Evolutionary conservation across 2,113 vertebrate genomes (phyloP), one percentile per base, ranked within the genome.

Genomic region (Mystacornis crossleyi): DNA sequence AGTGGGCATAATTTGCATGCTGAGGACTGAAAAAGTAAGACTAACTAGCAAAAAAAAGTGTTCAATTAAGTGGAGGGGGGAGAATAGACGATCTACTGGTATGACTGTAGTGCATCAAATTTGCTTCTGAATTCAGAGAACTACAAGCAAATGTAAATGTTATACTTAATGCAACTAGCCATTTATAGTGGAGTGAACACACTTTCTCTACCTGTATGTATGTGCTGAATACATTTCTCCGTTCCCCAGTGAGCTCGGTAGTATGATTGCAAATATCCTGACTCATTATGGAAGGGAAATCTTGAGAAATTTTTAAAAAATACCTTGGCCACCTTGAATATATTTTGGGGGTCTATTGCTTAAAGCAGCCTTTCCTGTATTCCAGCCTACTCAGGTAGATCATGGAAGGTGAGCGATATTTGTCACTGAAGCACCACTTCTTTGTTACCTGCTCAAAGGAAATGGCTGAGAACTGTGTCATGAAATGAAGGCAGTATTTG

Each of bases 1-100:
- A 96, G 65, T 91, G 93, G 90, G 95, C 90, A 94, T 94, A 95
- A 96, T 96, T 96, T 97, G 71, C 96, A 96, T 96, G 66, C 89
- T 90, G 91, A 94, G 93, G 87, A 81, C 86, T 81, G 77, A 81
- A 89, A 95, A 85, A 66, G 83, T 61, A 77, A 84, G 87, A 93
- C 83, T 43, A 93, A 73, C 85, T 94, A 79, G 73, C 51, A 60
- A 93, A 93, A 89, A 57, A 92, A 96, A 91, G 65, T 80, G 48
- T 74, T 69, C 75, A 90, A 71, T 94, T 97, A 93, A 86, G 81
- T 36, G 53, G 11, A 38, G 45, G 33, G 33, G 31, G 33, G n/a
- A 31, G 21, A 51, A 62, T 45, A 87, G 53, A 72, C 81, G 58
- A 73, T 78, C 81, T 92, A 51, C 93, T 77, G 81, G 81, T 81